Conservation (phyloP, 2,797 vertebrate genomes). For the Galago senegalensis region DNA sequence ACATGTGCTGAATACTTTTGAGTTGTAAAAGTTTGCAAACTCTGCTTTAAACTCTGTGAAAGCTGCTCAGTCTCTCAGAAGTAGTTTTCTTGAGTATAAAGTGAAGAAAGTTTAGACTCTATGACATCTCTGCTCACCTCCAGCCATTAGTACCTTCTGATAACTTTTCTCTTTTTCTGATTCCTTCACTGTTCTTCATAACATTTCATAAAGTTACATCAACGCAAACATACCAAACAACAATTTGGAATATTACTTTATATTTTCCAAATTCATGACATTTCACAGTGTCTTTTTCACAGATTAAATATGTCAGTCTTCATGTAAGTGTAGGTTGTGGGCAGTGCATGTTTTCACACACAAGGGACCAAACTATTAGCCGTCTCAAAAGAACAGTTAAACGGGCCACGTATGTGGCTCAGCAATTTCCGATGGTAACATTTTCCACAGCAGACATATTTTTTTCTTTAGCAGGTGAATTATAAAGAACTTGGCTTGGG, state of each 20-base stretch:
- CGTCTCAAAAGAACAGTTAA: background rate
- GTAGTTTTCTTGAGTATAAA: background rate
- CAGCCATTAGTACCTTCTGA: background rate
- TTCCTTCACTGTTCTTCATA: background rate
- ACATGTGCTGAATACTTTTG: background rate
- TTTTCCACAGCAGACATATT: background rate
- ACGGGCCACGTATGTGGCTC: background rate
- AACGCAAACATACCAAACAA: background rate
- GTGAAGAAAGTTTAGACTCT: background rate
- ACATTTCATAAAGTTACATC: background rate
- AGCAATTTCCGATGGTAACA: background rate
- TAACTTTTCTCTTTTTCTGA: background rate
- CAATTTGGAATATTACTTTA: background rate
- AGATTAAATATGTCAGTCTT: background rate
- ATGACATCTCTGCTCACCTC: background rate
- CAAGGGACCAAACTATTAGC: background rate
- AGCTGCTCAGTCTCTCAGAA: background rate
- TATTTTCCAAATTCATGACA: background rate
- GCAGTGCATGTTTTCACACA: background rate
- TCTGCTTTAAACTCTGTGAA: background rate
- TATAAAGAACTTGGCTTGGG: fast-evolving
- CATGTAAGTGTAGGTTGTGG: background rate
- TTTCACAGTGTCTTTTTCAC: background rate
- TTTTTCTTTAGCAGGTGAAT: background rate
- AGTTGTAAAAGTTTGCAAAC: background rate